Evolutionary conservation across 2,888 invertebrate species (phyloP), one percentile per base, ranked within the genome.

Genomic region (Drosophila meridionalis): DNA sequence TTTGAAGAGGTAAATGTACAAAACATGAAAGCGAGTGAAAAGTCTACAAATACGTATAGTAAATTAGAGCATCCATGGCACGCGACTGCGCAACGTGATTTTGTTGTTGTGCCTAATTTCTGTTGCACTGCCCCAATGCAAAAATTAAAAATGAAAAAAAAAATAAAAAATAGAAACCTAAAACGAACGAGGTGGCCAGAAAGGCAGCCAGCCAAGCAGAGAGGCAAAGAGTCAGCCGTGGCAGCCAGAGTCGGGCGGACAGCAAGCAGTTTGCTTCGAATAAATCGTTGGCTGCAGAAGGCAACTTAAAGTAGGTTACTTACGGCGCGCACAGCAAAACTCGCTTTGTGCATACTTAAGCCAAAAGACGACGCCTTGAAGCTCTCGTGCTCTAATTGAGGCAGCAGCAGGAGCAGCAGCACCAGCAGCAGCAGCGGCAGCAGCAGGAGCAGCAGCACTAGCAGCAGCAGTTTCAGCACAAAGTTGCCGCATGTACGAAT

Each of bases 401-500:
- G 82, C 73, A 82, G 55, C 55, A 38, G 12, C 14, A 48, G 48
- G 28, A 30, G 14, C 28, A 12, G 12, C 28, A 48, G 50, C 32
- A 42, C 40, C 32, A n/a, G 57, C 3, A 7, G 36, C 20, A 52
- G 34, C 14, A 73, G 80, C 65, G 9, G n/a, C n/a, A 48, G 43
- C 32, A 42, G 42, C 34, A 34, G 65, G 1, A 28, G 28, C 12
- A 38, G 38, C 12, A 77, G 81, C 65, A 70, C 38, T 5, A n/a
- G 55, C 40, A 40, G 58, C 11, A 38, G 47, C 36, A 38, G 28
- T 3, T 8, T 34, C 53, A 73, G 68, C 58, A 45, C 69, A 86
- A 86, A 82, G 72, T 83, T 87, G 76, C 87, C 70, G 76, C 87
- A 87, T 84, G 84, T 87, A 87, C 84, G 87, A 84, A 87, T 84